These are phyloP conservation scores for Catocala nupta DNA, from an alignment of 2,888 invertebrate species.

Conservation along the genomic window DNA sequence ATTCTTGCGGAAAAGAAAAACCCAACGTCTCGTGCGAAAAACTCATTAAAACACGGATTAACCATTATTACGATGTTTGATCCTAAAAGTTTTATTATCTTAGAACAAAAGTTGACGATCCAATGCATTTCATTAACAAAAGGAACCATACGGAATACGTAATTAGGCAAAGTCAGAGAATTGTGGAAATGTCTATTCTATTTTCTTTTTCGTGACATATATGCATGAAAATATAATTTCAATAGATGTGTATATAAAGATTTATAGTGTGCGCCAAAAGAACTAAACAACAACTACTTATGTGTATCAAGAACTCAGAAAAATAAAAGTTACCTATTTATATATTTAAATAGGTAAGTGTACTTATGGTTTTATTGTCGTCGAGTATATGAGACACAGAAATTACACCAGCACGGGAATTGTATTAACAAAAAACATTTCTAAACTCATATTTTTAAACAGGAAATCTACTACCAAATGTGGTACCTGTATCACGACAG, in stretches of 20 bases:
- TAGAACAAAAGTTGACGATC: slow-evolving; percentile 48
- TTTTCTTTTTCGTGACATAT: slow-evolving; percentile 1
- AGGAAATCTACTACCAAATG: no score
- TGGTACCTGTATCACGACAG: no score
- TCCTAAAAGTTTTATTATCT: slow-evolving; percentile 52
- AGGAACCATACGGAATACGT: slow-evolving; percentile 43
- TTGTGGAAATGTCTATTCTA: slow-evolving; percentile 3
- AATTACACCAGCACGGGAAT: no score
- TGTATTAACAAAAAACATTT: no score
- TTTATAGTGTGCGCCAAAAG: no score
- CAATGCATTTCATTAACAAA: slow-evolving; percentile 54
- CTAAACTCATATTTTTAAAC: no score
- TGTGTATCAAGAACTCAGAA: no score
- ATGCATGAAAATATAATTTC: not conserved
- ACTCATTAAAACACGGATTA: slow-evolving; percentile 52
- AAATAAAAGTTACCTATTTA: no score
- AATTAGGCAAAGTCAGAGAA: slow-evolving; percentile 29
- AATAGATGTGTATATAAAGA: not conserved
- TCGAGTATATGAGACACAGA: no score
- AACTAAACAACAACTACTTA: no score
- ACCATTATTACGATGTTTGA: slow-evolving; percentile 49
- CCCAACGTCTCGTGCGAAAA: slow-evolving; percentile 36
- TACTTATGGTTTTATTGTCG: no score
- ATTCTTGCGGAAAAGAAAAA: slow-evolving; percentile 7
- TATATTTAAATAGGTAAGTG: no score